Evolutionary conservation across 2,797 vertebrate species (phyloP), one percentile per base, ranked within the genome.

Genomic region (Pyrocephalus nanus): DNA sequence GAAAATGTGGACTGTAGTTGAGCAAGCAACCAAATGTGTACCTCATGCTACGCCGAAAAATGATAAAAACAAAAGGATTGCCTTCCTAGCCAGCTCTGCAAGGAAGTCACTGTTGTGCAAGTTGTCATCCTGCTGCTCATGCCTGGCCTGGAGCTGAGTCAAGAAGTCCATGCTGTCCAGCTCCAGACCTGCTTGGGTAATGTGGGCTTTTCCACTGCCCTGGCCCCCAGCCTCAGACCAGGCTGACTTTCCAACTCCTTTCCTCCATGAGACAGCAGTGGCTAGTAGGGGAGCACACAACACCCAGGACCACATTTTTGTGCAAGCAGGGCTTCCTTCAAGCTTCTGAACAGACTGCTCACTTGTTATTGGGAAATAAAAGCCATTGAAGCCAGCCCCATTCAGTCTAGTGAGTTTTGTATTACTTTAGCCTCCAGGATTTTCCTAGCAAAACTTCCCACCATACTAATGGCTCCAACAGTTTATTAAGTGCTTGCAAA

Each of bases 401-500:
- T 61, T 90, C 47, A 84, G 21, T 53, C 47, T 18, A 29, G 23
- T 2, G 21, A 45, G 57, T 48, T 95, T 85, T 81, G 55, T 61
- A 73, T 93, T 70, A 70, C 25, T 87, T 77, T 47, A 84, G 70
- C 55, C 60, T 21, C 74, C 60, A 70, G 74, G 70, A 87, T 84
- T 73, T 90, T 93, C 82, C 81, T 75, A 80, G 50, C 23, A 74
- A 79, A 94, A 87, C 42, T 67, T 88, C 30, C 53, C 57, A 54
- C 34, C 72, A 43, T 12, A 32, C 42, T 83, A 74, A 80, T 18
- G 42, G 70, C 23, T 86, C 65, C 86, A 54, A 50, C 3, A 40
- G 50, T 27, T 77, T 79, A 89, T 50, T 83, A 85, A 83, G 30
- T n/a, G 48, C 42, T 89, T 93, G 38, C 57, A 95, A 92, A 92